These are phyloP conservation scores for Aramus guarauna DNA, from an alignment of 2,113 vertebrate genomes.

Conservation along the genomic window DNA sequence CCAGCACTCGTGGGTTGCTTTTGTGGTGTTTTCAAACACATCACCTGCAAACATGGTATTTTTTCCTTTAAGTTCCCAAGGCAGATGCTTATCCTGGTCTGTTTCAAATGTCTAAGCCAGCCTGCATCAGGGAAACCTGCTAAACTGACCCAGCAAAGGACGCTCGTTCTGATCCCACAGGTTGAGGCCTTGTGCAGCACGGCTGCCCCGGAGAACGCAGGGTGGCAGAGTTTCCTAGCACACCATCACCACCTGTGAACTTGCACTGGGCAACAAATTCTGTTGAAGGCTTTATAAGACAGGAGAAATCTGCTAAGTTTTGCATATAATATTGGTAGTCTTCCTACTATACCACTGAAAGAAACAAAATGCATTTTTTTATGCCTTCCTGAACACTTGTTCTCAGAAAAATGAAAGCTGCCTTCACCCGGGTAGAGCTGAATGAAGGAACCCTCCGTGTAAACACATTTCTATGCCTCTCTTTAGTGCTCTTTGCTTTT, in stretches of 20 bases:
- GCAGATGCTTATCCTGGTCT: not conserved
- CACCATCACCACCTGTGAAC: not conserved
- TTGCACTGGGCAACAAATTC: not conserved
- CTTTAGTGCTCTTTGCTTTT: not conserved
- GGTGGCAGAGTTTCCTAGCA: not conserved
- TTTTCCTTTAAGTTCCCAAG: not conserved
- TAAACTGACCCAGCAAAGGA: not conserved
- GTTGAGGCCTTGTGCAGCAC: not conserved
- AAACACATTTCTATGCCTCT: not conserved
- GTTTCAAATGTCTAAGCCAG: not conserved
- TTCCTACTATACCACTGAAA: not conserved
- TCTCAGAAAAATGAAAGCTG: not conserved
- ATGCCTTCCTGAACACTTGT: not conserved
- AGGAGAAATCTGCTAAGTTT: not conserved
- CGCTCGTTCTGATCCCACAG: not conserved
- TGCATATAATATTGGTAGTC: rapidly evolving
- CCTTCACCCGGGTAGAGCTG: not conserved
- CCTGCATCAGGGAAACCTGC: not conserved
- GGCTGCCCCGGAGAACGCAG: not conserved
- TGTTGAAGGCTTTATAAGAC: not conserved
- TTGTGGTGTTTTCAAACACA: not conserved
- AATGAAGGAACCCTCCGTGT: not conserved
- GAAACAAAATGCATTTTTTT: not conserved
- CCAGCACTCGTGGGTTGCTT: not conserved
- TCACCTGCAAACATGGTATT: not conserved